Base-by-base conservation (phyloP, 2,888 invertebrate species). In the Lasioglossum calceatum region DNA sequence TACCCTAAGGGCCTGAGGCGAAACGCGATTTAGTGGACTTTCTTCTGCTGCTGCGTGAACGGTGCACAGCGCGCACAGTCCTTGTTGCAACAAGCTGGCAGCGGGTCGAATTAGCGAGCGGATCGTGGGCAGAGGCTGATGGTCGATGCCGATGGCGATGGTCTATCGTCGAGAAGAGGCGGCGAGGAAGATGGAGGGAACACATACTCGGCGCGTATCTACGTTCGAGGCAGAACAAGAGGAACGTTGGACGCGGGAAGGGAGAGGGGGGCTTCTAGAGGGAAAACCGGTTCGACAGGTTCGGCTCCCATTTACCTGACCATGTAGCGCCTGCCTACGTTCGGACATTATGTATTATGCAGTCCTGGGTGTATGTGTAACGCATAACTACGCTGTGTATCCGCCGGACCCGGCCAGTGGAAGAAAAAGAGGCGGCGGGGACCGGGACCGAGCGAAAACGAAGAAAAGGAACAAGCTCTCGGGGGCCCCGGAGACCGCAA, bases 241-340 rank as follows among this genome's bases (percentile, higher is more conserved):
- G 54, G 84, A 78, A 72, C 61, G 27, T 32, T 12, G 81, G 67
- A 64, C 75, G 44, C 39, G 16, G 54, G 39, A 16, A 32, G 14
- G 7, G 32, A 2, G 19, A 64, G 85, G 83, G 79, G 78, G 81
- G 4, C 32, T 36, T 80, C 71, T 84, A 85, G 82, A 84, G 91
- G 72, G 16, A 82, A 93, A 95, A 95, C 95, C 95, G 94, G 95
- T 95, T 93, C 90, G 93, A 93, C 95, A 93, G 93, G 95, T 95
- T 94, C 92, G 79, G 91, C 92, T 94, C 92, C 93, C 92, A 95
- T 94, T 94, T 94, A 94, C 94, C 91, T 91, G 94, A 88, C 90
- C 93, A 91, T 94, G 92, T 93, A 93, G 92, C 92, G 92, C 91
- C 93, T 92, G 87, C 92, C 92, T 91, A 91, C 91, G 91, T 89